Conservation (phyloP, 1,140 invertebrate species). For the Paramacrobiotus metropolitanus region DNA sequence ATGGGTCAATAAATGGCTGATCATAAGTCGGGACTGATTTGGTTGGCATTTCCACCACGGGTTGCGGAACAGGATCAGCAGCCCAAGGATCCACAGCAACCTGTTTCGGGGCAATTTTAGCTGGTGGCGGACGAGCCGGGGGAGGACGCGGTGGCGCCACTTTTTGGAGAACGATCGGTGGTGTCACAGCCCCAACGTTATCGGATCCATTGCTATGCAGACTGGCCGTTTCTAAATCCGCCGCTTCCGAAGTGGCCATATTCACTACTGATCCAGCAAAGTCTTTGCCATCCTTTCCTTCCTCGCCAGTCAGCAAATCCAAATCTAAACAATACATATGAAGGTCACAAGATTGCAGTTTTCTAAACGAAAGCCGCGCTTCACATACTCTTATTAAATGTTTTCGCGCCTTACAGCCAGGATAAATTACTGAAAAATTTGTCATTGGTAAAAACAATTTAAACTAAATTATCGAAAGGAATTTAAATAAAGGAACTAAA, state of each 20-base stretch:
- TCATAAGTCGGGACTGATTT: no score
- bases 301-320: not conserved
- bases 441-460: no score
- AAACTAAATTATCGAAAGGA: no score
- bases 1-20: not conserved
- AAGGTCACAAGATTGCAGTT: not conserved
- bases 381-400: no score
- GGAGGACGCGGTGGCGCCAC: not conserved
- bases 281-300: not conserved
- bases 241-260: not conserved
- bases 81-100: no score
- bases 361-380: no score
- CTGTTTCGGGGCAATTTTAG: not conserved
- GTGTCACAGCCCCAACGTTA: not conserved
- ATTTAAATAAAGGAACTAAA: no score
- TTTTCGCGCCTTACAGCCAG: no score
- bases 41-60: not conserved
- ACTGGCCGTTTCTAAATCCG: not conserved
- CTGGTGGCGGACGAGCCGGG: not conserved
- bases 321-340: not conserved
- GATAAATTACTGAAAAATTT: no score
- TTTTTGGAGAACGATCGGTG: not conserved
- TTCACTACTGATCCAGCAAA: not conserved
- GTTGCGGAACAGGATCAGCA: not conserved
- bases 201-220: not conserved